phyloP scores from a whole-genome alignment of 2,888 invertebrate genomes.

The Patella ulyssiponensis region DNA sequence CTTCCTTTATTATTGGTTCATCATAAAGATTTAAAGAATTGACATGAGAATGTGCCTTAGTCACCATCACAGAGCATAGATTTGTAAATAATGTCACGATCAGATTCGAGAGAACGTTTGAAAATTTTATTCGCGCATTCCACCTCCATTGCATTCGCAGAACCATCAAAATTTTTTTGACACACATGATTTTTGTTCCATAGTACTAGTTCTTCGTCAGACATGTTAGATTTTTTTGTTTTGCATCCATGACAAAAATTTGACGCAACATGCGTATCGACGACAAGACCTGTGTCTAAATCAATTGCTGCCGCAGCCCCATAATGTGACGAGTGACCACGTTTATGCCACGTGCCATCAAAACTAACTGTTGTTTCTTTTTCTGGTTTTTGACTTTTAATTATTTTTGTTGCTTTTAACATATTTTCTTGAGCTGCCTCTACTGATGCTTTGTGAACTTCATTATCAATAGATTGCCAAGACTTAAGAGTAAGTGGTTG shows the following conservation, averaged over 20 bases:
- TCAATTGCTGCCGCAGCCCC: constrained; percentile 19
- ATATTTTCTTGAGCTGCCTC: too few relatives aligned
- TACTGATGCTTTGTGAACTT: too few relatives aligned
- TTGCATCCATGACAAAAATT: constrained; percentile 16
- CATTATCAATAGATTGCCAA: too few relatives aligned
- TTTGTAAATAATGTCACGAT: background rate
- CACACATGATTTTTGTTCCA: background rate
- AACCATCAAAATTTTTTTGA: constrained; percentile 12
- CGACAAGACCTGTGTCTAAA: constrained; percentile 14
- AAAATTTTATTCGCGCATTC: constrained; percentile 11
- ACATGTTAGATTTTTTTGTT: too few relatives aligned
- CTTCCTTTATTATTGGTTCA: constrained; percentile 10
- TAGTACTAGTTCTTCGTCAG: too few relatives aligned
- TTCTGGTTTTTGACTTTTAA: too few relatives aligned
- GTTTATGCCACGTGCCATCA: background rate
- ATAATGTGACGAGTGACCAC: constrained; percentile 21
- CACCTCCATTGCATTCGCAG: constrained; percentile 18
- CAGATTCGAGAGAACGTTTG: background rate
- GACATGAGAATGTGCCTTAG: background rate
- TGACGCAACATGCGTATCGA: constrained; percentile 9
- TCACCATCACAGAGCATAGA: constrained; percentile 19
- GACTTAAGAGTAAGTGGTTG: too few relatives aligned
- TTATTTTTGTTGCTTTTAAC: too few relatives aligned
- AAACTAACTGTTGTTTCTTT: too few relatives aligned
- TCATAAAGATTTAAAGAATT: background rate